Evolutionary conservation across 2,888 invertebrate genomes (phyloP).

Genomic region (Caenorhabditis afra): DNA sequence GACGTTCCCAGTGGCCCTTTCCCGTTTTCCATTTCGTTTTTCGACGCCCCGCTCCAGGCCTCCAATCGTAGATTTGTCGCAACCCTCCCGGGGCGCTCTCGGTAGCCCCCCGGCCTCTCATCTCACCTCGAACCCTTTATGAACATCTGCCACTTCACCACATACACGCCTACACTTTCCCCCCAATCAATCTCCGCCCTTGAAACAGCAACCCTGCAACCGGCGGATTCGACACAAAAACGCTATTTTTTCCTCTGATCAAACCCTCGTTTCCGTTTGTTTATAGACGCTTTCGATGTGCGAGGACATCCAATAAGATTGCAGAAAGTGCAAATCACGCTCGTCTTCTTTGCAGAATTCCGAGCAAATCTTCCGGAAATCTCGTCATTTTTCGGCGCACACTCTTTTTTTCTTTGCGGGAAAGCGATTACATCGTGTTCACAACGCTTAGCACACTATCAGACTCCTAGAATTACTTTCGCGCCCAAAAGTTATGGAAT

Average conservation of each 20-base stretch:
- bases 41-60: slow-evolving; percentile 21
- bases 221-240: neutral
- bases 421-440: too few species aligned
- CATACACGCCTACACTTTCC: slow-evolving; percentile 22
- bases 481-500: slow-evolving; percentile 6
- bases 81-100: slow-evolving; percentile 20
- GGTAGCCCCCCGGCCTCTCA: slow-evolving; percentile 9
- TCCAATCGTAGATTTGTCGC: slow-evolving; percentile 37
- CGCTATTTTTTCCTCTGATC: neutral
- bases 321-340: too few species aligned
- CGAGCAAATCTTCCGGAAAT: neutral
- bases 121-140: slow-evolving; percentile 54
- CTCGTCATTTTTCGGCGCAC: neutral
- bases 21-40: slow-evolving; percentile 16
- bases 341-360: slow-evolving; percentile 3
- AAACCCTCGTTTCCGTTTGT: neutral
- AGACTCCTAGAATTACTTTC: too few species aligned
- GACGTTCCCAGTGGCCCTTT: slow-evolving; percentile 14
- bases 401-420: neutral
- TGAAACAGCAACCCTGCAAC: slow-evolving; percentile 23
- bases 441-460: too few species aligned
- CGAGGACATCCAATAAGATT: neutral
- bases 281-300: neutral
- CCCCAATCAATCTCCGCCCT: slow-evolving; percentile 30
- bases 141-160: slow-evolving; percentile 53